Base-by-base conservation (phyloP, 2,888 invertebrate species). In the Conus canariensis region DNA sequence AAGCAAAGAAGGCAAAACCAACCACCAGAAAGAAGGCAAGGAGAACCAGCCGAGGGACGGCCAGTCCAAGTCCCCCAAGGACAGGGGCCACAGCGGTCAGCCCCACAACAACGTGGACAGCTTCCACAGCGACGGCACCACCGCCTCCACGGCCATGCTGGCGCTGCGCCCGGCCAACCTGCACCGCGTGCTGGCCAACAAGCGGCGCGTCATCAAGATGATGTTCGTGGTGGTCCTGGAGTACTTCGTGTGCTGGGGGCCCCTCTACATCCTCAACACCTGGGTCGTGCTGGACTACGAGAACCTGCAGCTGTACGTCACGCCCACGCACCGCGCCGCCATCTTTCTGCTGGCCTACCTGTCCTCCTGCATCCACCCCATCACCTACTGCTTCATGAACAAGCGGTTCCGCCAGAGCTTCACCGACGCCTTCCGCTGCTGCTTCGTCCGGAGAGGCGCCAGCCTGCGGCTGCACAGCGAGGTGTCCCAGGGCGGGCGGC, bases 311-410 rank as follows among this genome's bases (percentile, higher is more conserved):
- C 74, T 88, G 8, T 90, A 92, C 85, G 92, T 95, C 12, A 94
- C 94, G 0, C 94, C 94, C 0, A 91, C 94, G 16, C 91, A 93
- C 10, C 97, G 98, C 88, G 97, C 98, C 4, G 97, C 97, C 7
- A 97, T 98, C 0, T 98, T 98, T 91, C 97, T 98, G 70, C 96
- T 98, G 89, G 98, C 98, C 0, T 98, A 98, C 95, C 97, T 98
- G 90, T 98, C 98, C 0, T 98, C 98, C 9, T 98, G 98, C 95
- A 98, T 98, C 96, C 98, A 98, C 95, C 98, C 98, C 0, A 98
- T 98, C 94, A 98, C 98, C 0, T 98, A 98, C 95, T 98, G 98
- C 96, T 98, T 98, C 97, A 98, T 98, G 98, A 98, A 98, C 96
- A 97, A 97, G 93, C 98, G 98, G 95, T 98, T 98, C 95, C 97